Base-by-base conservation (phyloP, 2,888 invertebrate genomes). In the Eilema sororculum region DNA sequence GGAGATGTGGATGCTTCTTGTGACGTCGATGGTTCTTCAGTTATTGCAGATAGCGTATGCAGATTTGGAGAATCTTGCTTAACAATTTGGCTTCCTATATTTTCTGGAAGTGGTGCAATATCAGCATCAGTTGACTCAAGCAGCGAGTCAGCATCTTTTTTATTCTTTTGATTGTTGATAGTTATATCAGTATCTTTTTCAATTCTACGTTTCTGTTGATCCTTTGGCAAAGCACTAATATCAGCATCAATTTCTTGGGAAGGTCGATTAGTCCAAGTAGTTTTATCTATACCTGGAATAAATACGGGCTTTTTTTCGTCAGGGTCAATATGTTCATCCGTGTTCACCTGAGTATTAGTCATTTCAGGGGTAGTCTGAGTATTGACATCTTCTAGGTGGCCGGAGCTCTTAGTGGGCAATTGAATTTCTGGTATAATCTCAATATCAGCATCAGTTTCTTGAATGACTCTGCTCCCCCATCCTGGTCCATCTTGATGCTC, bases 401-500 rank as follows among this genome's bases (percentile, higher is more conserved):
- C 30, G 3, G 20, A 20, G n/a, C 6, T 28, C 20, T 37, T 57
- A 33, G 10, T 52, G 30, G 28, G 3, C 20, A 24, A 5, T 41
- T 68, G 62, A n/a, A 3, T 59, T 4, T 64, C 30, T 20, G 59
- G 24, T 20, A 61, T n/a, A 12, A 13, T n/a, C 60, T 60, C 59
- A 20, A 65, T 59, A 56, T 69, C 65, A 24, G 65, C 69, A 24
- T 69, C 69, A 33, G 22, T 61, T 67, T 67, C 61, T 61, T 67
- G 61, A 24, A 52, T 33, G 10, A 61, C 52, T 52, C 52, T 24
- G 24, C 46, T n/a, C 28, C 56, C 33, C 61, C 52, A 52, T 20
- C 20, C 33, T 20, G 52, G 33, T 22, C 12, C 30, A 37, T 37
- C 13, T 33, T 37, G 33, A 37, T 33, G 20, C 2, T 65, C 37